Evolutionary conservation across 2,797 vertebrate species (phyloP).

Genomic region (Cygnus olor): DNA sequence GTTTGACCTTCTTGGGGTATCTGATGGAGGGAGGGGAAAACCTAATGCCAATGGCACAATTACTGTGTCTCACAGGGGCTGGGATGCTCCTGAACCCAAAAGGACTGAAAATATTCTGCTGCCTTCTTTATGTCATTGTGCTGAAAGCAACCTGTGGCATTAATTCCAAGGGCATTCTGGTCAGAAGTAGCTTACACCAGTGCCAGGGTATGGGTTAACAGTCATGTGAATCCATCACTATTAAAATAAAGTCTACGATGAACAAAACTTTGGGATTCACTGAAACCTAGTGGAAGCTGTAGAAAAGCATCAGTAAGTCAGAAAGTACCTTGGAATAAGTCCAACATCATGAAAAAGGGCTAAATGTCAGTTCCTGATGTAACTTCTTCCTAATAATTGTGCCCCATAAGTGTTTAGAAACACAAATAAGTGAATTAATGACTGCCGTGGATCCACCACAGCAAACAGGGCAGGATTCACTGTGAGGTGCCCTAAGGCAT

Average conservation of each 20-base stretch:
- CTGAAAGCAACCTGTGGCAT: background rate
- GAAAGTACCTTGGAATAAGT: background rate
- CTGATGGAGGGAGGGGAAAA: background rate
- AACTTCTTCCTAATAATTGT: background rate
- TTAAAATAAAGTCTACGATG: background rate
- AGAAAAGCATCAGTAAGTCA: background rate
- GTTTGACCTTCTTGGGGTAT: background rate
- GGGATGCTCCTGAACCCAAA: background rate
- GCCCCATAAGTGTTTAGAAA: background rate
- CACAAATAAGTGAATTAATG: background rate
- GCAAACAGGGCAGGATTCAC: rapidly evolving
- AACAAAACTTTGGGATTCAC: background rate
- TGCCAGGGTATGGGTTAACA: background rate
- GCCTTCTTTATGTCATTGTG: background rate
- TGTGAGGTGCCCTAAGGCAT: background rate
- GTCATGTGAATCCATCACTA: background rate
- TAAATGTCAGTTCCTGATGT: background rate
- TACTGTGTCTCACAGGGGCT: background rate
- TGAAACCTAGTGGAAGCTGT: background rate
- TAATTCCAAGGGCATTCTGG: background rate
- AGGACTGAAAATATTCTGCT: background rate
- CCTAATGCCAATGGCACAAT: background rate
- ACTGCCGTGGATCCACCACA: background rate
- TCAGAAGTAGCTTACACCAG: background rate
- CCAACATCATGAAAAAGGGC: background rate